Evolutionary conservation across 1,140 invertebrate genomes (phyloP).

Genomic region (Bombus confusus): DNA sequence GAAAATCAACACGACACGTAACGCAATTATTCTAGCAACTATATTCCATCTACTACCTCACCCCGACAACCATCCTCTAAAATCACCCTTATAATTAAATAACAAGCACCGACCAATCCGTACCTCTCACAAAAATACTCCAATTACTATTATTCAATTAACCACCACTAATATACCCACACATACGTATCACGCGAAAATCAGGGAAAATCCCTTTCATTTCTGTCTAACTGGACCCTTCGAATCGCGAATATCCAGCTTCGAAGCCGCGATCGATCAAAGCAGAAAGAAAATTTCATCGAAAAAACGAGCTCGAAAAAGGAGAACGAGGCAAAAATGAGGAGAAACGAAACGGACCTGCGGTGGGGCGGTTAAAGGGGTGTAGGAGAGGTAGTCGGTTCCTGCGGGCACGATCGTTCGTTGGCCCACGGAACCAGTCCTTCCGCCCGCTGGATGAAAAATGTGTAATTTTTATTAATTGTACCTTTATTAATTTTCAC

Average conservation of each 20-base stretch:
- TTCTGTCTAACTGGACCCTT: neutral
- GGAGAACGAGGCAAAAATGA: conserved; percentile 30
- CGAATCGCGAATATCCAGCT: conserved; percentile 14
- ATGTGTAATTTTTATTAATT: conserved; percentile 79
- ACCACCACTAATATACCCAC: neutral
- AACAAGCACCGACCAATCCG: neutral
- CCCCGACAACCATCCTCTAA: neutral
- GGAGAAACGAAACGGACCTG: neutral
- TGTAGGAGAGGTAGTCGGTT: conserved; percentile 1
- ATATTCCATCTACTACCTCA: neutral
- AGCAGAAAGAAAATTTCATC: conserved; percentile 49
- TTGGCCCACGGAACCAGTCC: conserved; percentile 14
- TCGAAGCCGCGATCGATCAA: conserved; percentile 20
- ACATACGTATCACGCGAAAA: neutral
- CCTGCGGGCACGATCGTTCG: conserved; percentile 27
- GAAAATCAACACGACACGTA: neutral
- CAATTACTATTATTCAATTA: conserved; percentile 25
- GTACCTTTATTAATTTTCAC: conserved; percentile 77
- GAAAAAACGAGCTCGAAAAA: conserved; percentile 40
- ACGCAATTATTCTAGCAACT: neutral
- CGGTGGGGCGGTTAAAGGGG: neutral
- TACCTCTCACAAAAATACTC: neutral
- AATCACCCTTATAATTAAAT: neutral
- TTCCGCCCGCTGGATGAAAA: conserved; percentile 72
- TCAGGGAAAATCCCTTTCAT: conserved; percentile 4